Evolutionary conservation across 2,797 vertebrate genomes (phyloP), one percentile per base, ranked within the genome.

Genomic region (Rhodeus uyekii): DNA sequence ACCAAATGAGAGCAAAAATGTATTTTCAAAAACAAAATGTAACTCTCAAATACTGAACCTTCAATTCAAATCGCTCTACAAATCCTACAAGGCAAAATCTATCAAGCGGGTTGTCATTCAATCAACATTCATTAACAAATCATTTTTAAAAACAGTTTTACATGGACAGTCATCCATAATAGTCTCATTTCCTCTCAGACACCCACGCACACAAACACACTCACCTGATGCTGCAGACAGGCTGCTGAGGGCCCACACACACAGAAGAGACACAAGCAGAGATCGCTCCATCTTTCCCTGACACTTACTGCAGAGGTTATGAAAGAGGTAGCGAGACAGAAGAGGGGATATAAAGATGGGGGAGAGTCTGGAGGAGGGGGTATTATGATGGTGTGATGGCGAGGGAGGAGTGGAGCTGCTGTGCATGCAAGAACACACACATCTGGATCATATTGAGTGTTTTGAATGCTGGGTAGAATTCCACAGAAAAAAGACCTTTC

Each of bases 361-460:
- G 74, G 84, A 71, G 34, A 83, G 67, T 67, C 32, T 72, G 48
- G 76, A 65, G 86, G 63, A 83, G 81, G 68, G 81, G 78, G 67
- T 81, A 63, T 73, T 77, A 27, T 78, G 53, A 81, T 86, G 81
- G 84, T 84, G 71, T 69, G 81, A 80, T 69, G 27, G 65, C 5
- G 72, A 74, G 76, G 77, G 85, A n/a, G 84, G 85, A 63, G 63
- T 65, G 86, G 78, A 79, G 24, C 80, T 46, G 81, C 88, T 85
- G 86, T 84, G 87, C 87, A 91, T 42, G 80, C 65, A 82, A 53
- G 61, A 80, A 64, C 80, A 89, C 91, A 88, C 89, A 94, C 94
- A 94, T 95, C 93, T 95, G 93, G 90, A 95, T 94, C 10, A 82
- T 18, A 88, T 93, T 92, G 90, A 78, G 83, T 82, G 87, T 83